These are phyloP conservation scores for Typhlomys cinereus DNA, from an alignment of 2,113 vertebrate species.

Conservation along the genomic window DNA sequence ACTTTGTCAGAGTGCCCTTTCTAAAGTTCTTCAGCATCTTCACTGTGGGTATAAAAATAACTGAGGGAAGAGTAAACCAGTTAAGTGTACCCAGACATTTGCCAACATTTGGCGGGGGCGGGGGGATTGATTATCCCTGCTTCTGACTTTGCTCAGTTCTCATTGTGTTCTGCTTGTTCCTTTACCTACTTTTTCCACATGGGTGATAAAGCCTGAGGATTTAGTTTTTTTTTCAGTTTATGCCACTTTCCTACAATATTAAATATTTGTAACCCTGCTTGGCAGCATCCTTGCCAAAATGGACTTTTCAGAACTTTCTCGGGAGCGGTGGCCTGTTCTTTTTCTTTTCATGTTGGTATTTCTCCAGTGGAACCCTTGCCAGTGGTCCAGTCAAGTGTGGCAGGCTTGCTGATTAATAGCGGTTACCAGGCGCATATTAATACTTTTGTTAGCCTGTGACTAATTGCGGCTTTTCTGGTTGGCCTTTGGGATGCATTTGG, in stretches of 20 bases:
- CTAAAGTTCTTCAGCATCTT: not conserved
- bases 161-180: not conserved
- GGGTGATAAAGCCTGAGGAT: constrained; percentile 48
- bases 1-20: not conserved
- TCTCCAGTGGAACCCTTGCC: constrained; percentile 31
- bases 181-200: constrained; percentile 56
- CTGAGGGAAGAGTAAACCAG: not conserved
- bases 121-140: not conserved
- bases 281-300: constrained; percentile 47
- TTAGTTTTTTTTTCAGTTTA: constrained; percentile 66
- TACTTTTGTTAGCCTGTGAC: constrained; percentile 36
- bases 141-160: not conserved
- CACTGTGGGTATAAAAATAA: not conserved
- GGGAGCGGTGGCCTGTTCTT: not conserved
- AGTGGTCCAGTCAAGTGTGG: not conserved
- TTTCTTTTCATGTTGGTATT: constrained; percentile 1
- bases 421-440: not conserved
- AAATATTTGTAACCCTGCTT: constrained; percentile 46
- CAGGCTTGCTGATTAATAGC: constrained; percentile 24
- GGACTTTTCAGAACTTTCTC: constrained; percentile 53
- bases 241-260: constrained; percentile 38
- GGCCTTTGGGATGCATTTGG: constrained; percentile 22
- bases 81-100: not conserved
- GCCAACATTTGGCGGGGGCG: not conserved
- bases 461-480: constrained; percentile 50